phyloP scores from a whole-genome alignment of 1,140 invertebrate species.

The Tyrophagus putrescentiae region DNA sequence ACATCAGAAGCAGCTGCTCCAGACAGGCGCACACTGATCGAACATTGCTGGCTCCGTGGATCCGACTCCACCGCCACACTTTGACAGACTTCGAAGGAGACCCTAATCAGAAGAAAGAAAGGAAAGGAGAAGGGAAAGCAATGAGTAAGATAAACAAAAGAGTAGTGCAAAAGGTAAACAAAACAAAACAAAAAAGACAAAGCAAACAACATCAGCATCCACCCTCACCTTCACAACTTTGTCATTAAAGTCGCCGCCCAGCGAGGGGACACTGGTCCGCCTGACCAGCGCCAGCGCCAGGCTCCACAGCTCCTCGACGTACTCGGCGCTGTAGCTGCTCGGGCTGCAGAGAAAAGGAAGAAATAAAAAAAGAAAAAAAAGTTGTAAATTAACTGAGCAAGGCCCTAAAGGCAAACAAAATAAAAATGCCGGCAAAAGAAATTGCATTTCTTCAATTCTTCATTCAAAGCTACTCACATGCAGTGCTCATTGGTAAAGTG shows the following conservation, averaged over 20 bases:
- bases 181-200: not conserved
- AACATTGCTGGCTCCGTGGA: not conserved
- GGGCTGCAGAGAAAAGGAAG: conserved; percentile 28
- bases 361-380: not conserved
- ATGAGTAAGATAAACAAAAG: too few relatives aligned
- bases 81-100: not conserved
- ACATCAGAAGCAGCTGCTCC: conserved; percentile 4
- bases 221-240: conserved; percentile 28
- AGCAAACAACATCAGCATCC: not conserved
- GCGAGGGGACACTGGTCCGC: conserved; percentile 34
- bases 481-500: conserved; percentile 10
- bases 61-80: too few relatives aligned
- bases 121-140: not conserved
- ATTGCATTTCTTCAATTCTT: not conserved
- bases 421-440: too few relatives aligned
- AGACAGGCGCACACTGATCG: not conserved
- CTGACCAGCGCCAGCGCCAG: conserved; percentile 51
- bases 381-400: not conserved
- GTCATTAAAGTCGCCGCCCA: conserved; percentile 31
- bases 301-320: conserved; percentile 49
- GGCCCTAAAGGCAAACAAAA: too few relatives aligned
- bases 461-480: conserved; percentile 4
- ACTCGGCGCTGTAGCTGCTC: conserved; percentile 42
- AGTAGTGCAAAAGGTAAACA: not conserved
- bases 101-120: not conserved